Percentiles rank a stretch among this genome's conserved stretches.
These are phyloP conservation scores for Coleophora flavipennella DNA, from an alignment of 2,888 invertebrate genomes.

Conservation along the genomic window DNA sequence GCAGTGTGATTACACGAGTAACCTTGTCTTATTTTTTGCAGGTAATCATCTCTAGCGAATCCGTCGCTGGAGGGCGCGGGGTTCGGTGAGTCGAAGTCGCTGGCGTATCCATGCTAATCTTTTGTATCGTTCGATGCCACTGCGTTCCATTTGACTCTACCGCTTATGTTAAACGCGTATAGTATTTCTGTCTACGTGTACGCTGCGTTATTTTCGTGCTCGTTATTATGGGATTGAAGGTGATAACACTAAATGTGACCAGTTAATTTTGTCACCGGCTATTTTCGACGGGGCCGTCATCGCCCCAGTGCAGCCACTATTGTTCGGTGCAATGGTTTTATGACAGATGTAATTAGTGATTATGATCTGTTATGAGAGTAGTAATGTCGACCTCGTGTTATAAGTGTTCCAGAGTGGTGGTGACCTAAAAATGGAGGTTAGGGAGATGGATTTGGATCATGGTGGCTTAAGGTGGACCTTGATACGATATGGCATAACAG, in stretches of 20 bases:
- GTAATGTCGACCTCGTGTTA: no score
- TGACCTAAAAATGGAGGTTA: background rate
- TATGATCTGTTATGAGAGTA: no score
- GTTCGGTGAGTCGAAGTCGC: slow-evolving; percentile 1
- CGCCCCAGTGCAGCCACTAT: slow-evolving; percentile 47
- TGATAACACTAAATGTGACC: slow-evolving; percentile 49
- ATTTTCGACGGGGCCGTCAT: slow-evolving; percentile 44
- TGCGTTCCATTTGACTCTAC: slow-evolving; percentile 35
- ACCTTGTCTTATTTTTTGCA: slow-evolving; percentile 47
- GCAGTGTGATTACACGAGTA: slow-evolving; percentile 16
- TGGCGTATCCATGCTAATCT: slow-evolving; percentile 30
- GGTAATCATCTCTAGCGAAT: slow-evolving; percentile 33
- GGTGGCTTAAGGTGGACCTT: no score
- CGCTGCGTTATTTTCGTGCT: slow-evolving; percentile 46
- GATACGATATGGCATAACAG: no score
- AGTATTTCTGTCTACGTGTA: slow-evolving; percentile 50
- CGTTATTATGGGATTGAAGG: slow-evolving; percentile 61
- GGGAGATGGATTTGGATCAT: background rate
- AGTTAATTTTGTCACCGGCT: slow-evolving; percentile 56
- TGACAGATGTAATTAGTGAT: no score
- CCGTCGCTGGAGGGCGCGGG: no score
- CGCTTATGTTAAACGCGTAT: slow-evolving; percentile 39
- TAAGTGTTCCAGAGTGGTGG: no score
- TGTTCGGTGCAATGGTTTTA: slow-evolving; percentile 6
- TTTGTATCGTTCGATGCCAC: slow-evolving; percentile 12